Evolutionary conservation across 2,797 vertebrate species (phyloP).

Genomic region (Pseudomugil gertrudae): DNA sequence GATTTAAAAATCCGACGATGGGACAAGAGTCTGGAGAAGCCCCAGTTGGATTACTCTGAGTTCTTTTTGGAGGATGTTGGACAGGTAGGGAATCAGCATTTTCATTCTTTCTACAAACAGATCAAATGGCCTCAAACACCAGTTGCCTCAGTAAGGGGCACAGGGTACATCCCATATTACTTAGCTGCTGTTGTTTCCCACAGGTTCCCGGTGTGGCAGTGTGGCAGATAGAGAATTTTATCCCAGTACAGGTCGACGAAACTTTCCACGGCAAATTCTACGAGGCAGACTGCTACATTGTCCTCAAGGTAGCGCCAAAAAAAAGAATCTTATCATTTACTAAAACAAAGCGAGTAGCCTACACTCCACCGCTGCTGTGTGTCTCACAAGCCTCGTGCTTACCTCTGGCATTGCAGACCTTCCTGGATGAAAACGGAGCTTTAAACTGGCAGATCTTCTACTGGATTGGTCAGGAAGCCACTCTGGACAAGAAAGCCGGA

Average conservation of each 20-base stretch:
- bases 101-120: background rate
- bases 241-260: constrained; percentile 91
- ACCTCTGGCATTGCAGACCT: constrained; percentile 80
- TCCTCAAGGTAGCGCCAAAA: constrained; percentile 87
- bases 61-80: constrained; percentile 93
- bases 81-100: constrained; percentile 81
- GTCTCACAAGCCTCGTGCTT: background rate
- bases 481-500: constrained; percentile 96
- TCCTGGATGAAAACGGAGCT: constrained; percentile 90
- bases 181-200: background rate
- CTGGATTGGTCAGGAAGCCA: constrained; percentile 96
- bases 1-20: constrained; percentile 90
- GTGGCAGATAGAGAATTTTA: constrained; percentile 98
- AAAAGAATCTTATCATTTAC: background rate
- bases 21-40: constrained; percentile 96
- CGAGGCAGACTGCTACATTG: constrained; percentile 96
- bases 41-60: constrained; percentile 94
- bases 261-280: constrained; percentile 95
- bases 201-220: constrained; percentile 89
- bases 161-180: background rate
- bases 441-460: constrained; percentile 95
- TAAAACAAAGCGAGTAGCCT: background rate
- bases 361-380: background rate
- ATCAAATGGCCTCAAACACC: no score
- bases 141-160: background rate